phyloP scores from a whole-genome alignment of 2,888 invertebrate genomes.

The Drosophila prolongata region DNA sequence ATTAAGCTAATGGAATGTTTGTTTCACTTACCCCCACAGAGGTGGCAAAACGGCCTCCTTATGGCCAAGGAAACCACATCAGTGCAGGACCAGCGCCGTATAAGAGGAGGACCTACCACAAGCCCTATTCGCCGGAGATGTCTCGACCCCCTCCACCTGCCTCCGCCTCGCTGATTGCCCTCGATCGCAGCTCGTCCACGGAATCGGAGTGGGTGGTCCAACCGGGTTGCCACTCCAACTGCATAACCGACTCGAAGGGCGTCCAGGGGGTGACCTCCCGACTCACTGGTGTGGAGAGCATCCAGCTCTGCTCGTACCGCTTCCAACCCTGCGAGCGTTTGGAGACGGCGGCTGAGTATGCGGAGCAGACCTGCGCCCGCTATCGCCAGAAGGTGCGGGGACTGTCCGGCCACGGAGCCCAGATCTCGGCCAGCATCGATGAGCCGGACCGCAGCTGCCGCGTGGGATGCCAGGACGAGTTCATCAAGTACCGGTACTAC shows the following conservation, averaged over 20 bases:
- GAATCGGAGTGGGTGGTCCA: constrained; percentile 81
- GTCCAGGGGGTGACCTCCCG: constrained; percentile 88
- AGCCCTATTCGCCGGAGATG: constrained; percentile 42
- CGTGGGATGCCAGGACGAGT: constrained; percentile 93
- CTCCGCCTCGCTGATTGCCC: constrained; percentile 64
- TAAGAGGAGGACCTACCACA: constrained; percentile 70
- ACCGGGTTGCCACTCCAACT: constrained; percentile 90
- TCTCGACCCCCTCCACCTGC: constrained; percentile 54
- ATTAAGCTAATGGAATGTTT: too few relatives aligned
- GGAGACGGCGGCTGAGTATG: constrained; percentile 90
- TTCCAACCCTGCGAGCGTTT: constrained; percentile 84
- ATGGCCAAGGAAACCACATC: constrained; percentile 61
- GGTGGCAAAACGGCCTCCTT: constrained; percentile 71
- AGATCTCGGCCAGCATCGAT: constrained; percentile 91
- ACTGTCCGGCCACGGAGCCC: constrained; percentile 92
- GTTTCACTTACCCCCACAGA: constrained; percentile 53
- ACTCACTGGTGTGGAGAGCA: constrained; percentile 86
- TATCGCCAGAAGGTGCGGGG: constrained; percentile 91
- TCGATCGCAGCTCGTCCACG: constrained; percentile 35
- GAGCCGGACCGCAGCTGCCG: constrained; percentile 93
- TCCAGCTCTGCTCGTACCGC: constrained; percentile 90
- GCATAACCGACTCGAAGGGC: constrained; percentile 89
- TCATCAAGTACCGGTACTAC: constrained; percentile 89
- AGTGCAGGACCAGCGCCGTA: constrained; percentile 43
- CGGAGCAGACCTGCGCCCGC: constrained; percentile 91